Evolutionary conservation across 2,888 invertebrate genomes (phyloP).

Genomic region (Xanthostigma xanthostigma): DNA sequence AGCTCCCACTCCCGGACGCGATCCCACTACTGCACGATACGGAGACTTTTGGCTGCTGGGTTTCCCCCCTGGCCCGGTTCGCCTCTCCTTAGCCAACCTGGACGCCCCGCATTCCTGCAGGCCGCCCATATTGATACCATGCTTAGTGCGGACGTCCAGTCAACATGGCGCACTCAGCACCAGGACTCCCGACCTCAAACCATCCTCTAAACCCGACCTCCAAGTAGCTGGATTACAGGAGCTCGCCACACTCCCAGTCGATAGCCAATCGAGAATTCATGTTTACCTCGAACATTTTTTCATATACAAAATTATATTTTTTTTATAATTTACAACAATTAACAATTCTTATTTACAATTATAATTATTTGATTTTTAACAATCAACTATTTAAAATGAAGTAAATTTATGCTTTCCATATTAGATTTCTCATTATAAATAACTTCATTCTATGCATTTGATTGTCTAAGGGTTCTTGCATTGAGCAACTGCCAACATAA

Average conservation of each 20-base stretch:
- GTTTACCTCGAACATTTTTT: too few species aligned
- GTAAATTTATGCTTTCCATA: too few species aligned
- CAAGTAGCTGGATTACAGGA: conserved; percentile 41
- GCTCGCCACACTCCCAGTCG: conserved; percentile 36
- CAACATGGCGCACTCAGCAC: conserved; percentile 30
- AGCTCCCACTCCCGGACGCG: conserved; percentile 82
- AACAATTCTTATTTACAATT: too few species aligned
- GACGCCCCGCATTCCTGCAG: conserved; percentile 23
- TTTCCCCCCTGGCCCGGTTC: conserved; percentile 52
- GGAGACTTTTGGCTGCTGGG: conserved; percentile 95
- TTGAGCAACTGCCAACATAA: too few species aligned
- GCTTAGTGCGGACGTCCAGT: conserved; percentile 18
- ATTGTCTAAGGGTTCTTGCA: too few species aligned
- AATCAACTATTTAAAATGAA: too few species aligned
- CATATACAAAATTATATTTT: too few species aligned
- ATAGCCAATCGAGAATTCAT: not conserved
- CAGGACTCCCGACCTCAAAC: conserved; percentile 35
- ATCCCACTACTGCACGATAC: conserved; percentile 91
- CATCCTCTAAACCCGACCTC: conserved; percentile 33
- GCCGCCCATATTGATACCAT: conserved; percentile 4
- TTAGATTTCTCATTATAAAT: too few species aligned
- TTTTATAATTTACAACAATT: too few species aligned
- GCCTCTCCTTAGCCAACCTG: conserved; percentile 31
- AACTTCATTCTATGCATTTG: too few species aligned
- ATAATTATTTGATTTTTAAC: too few species aligned